These are phyloP conservation scores for Orchestes rusci DNA, from an alignment of 2,888 invertebrate genomes.

Conservation along the genomic window DNA sequence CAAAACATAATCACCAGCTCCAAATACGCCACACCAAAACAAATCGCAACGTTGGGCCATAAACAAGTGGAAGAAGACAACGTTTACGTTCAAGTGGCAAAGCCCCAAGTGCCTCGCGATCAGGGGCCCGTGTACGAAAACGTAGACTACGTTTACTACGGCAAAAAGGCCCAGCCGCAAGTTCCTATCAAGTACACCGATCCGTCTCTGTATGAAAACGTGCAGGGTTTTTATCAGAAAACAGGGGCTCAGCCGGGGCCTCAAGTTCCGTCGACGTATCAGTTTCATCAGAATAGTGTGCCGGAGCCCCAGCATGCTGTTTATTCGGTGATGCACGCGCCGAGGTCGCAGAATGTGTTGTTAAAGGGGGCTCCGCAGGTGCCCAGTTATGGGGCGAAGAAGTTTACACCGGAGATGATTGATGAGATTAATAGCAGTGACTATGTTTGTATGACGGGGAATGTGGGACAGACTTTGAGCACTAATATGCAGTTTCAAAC, in stretches of 20 bases:
- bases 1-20: slow-evolving; percentile 70
- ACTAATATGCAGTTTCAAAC: slow-evolving; percentile 45
- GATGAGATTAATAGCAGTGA: slow-evolving; percentile 73
- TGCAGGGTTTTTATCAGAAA: slow-evolving; percentile 36
- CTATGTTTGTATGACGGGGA: slow-evolving; percentile 80
- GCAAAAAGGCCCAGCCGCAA: slow-evolving; percentile 74
- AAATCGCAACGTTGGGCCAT: slow-evolving; percentile 56
- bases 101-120: slow-evolving; percentile 35
- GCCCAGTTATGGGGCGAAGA: slow-evolving; percentile 24
- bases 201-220: slow-evolving; percentile 49
- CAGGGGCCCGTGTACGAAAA: slow-evolving; percentile 68
- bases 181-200: slow-evolving; percentile 53
- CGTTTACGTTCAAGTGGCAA: slow-evolving; percentile 44
- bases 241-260: slow-evolving; percentile 41
- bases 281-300: slow-evolving; percentile 25
- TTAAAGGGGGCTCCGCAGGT: slow-evolving; percentile 29
- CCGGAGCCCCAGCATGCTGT: slow-evolving; percentile 33
- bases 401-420: slow-evolving; percentile 34
- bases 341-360: slow-evolving; percentile 24
- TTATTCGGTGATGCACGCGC: slow-evolving; percentile 38
- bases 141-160: slow-evolving; percentile 63
- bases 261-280: slow-evolving; percentile 40
- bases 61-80: slow-evolving; percentile 40
- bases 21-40: slow-evolving; percentile 70
- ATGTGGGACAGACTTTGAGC: slow-evolving; percentile 47